Evolutionary conservation across 2,797 vertebrate genomes (phyloP).

Genomic region (Cossypha dichroa): DNA sequence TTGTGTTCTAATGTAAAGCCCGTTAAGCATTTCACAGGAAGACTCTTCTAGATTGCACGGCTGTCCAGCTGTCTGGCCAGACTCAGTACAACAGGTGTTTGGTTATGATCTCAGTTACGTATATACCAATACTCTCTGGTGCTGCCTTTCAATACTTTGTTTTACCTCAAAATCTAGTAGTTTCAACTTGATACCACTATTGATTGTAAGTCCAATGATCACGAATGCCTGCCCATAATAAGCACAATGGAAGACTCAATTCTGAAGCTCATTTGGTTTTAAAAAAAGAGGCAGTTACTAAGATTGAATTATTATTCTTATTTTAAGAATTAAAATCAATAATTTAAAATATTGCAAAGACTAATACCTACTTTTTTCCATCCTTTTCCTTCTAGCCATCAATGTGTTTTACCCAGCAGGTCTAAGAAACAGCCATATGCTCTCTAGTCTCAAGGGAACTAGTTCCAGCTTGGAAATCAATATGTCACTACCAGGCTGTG

Average conservation of each 20-base stretch:
- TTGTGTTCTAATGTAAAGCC: neutral
- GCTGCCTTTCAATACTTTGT: neutral
- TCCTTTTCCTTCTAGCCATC: neutral
- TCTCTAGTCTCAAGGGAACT: slow-evolving; percentile 48
- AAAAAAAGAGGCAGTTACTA: neutral
- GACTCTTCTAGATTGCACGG: neutral
- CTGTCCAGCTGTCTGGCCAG: slow-evolving; percentile 1
- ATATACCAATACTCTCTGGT: neutral
- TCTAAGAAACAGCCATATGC: slow-evolving; percentile 59
- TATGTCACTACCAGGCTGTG: slow-evolving; percentile 54
- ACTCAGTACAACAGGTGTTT: slow-evolving; percentile 25
- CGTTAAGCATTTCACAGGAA: neutral
- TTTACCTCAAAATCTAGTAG: neutral
- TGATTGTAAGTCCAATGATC: neutral
- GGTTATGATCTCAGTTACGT: neutral
- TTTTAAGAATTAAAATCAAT: neutral
- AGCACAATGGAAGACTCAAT: neutral
- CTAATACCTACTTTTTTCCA: neutral
- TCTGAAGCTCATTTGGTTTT: neutral
- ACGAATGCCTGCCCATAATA: neutral
- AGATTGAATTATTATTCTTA: neutral
- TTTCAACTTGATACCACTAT: neutral
- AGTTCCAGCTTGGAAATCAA: slow-evolving; percentile 65
- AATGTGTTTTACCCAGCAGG: slow-evolving; percentile 31
- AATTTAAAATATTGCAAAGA: neutral